These are phyloP conservation scores for Bolinopsis microptera DNA, from an alignment of 37 sponge, comb jelly and placozoan species.

Conservation along the genomic window DNA sequence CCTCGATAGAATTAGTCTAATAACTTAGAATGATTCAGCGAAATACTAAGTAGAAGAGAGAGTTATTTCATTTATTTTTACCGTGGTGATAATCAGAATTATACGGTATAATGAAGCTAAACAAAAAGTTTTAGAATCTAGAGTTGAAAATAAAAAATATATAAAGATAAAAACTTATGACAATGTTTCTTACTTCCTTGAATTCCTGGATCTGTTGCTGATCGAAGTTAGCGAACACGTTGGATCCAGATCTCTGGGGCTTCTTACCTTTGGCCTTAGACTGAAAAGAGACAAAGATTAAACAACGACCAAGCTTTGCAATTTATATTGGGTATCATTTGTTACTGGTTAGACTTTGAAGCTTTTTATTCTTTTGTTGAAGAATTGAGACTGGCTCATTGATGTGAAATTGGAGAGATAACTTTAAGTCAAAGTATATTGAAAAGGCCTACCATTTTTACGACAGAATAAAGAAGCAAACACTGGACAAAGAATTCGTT, in stretches of 20 bases:
- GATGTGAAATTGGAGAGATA: too few relatives aligned
- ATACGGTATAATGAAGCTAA: too few relatives aligned
- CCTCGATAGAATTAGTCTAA: too few relatives aligned
- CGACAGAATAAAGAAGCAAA: conserved; percentile 36
- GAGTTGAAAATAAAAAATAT: background rate
- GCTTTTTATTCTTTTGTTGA: too few relatives aligned
- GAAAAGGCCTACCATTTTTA: conserved; percentile 41
- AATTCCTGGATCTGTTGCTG: conserved; percentile 66
- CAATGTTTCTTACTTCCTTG: conserved; percentile 37
- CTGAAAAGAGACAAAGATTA: too few relatives aligned
- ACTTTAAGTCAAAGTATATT: too few relatives aligned
- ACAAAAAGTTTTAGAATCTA: too few relatives aligned
- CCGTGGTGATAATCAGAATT: too few relatives aligned
- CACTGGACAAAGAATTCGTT: conserved; percentile 64
- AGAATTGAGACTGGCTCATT: too few relatives aligned
- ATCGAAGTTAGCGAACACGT: conserved; percentile 65
- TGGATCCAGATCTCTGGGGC: conserved; percentile 63
- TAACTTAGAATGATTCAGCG: too few relatives aligned
- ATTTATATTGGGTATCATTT: background rate
- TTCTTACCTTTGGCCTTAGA: conserved; percentile 61
- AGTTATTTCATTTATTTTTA: too few relatives aligned
- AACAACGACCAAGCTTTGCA: background rate
- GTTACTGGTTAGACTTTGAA: background rate
- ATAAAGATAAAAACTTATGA: background rate
- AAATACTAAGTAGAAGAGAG: too few relatives aligned